phyloP scores from a whole-genome alignment of 2,113 vertebrate species.

The Ceuthmochares aereus region DNA sequence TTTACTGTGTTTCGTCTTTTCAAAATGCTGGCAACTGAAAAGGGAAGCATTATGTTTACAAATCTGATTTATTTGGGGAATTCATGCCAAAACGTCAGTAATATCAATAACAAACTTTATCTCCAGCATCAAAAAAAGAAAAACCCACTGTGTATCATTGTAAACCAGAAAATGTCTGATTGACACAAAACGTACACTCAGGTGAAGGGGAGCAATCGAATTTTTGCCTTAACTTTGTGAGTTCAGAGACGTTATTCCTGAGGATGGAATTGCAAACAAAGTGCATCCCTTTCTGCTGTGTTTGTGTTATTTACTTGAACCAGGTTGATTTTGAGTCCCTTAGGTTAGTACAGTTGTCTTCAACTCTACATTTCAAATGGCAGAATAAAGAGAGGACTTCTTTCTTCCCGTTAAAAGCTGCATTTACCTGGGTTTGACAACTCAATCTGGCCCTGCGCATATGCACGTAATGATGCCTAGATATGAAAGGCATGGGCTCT shows the following conservation, averaged over 20 bases:
- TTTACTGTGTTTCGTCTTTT: constrained; percentile 63
- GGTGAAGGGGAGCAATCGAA: background rate
- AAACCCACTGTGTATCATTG: constrained; percentile 18
- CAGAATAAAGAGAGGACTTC: background rate
- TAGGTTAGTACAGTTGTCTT: background rate
- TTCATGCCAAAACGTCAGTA: constrained; percentile 77
- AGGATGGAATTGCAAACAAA: background rate
- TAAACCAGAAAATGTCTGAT: constrained; percentile 50
- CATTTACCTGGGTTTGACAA: accelerated
- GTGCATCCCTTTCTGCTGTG: too few relatives aligned
- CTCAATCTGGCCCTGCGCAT: accelerated
- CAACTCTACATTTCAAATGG: background rate
- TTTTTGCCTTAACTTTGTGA: background rate
- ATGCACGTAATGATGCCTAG: accelerated
- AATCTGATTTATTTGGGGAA: constrained; percentile 61
- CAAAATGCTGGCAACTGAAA: constrained; percentile 78
- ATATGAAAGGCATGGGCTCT: accelerated
- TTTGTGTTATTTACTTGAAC: too few relatives aligned
- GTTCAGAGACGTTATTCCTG: background rate
- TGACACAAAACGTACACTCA: background rate
- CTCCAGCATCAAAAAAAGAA: constrained; percentile 58
- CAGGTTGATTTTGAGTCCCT: background rate
- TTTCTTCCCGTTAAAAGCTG: background rate
- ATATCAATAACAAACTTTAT: constrained; percentile 71
- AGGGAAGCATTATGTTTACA: constrained; percentile 82